Conservation (phyloP, 2,113 vertebrate species). For the Tamias sibiricus region DNA sequence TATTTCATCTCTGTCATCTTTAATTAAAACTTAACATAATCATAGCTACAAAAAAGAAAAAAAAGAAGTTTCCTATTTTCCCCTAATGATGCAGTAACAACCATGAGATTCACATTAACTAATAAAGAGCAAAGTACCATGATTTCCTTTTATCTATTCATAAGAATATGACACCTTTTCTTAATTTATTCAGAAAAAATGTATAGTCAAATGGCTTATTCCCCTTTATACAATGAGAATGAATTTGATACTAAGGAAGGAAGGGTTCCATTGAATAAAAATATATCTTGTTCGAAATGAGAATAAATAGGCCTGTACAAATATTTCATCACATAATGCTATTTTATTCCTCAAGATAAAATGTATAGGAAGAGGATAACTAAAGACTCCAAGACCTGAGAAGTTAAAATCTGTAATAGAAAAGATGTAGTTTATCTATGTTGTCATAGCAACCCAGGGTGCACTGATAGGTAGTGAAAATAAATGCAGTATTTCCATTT, state of each 20-base stretch:
- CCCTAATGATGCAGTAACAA: neutral
- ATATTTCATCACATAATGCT: neutral
- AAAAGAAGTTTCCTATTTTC: neutral
- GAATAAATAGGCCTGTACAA: neutral
- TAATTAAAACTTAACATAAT: slow-evolving; percentile 10
- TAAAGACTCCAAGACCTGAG: neutral
- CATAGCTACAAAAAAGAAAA: neutral
- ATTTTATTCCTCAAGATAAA: slow-evolving; percentile 42
- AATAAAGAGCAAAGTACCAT: neutral
- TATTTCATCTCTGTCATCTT: neutral
- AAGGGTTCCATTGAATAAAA: neutral
- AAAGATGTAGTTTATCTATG: slow-evolving; percentile 64
- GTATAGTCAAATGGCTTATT: neutral
- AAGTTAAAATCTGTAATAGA: slow-evolving; percentile 48
- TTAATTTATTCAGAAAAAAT: neutral
- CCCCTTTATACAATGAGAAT: neutral
- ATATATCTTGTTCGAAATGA: neutral
- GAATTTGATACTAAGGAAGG: neutral
- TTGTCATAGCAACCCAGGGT: slow-evolving; percentile 60
- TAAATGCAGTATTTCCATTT: neutral
- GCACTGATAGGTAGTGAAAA: slow-evolving; percentile 39
- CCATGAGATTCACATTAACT: neutral
- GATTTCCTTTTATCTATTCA: neutral
- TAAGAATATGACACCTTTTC: neutral
- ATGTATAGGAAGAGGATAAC: neutral